Evolutionary conservation across 2,113 vertebrate genomes (phyloP).

Genomic region (Lepisosteus oculatus): DNA sequence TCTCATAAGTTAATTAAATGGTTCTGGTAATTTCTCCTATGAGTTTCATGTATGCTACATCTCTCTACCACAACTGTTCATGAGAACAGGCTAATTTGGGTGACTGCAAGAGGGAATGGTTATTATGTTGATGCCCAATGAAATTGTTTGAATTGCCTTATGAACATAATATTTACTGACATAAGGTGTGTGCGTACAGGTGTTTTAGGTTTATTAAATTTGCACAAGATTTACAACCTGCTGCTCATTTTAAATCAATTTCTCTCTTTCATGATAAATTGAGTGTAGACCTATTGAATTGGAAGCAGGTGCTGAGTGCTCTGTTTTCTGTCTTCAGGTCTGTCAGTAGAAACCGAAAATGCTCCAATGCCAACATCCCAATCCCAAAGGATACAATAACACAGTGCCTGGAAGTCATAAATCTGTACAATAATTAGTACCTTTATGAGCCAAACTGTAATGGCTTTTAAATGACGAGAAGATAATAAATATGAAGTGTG

Average conservation of each 20-base stretch:
- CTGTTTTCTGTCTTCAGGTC: constrained; percentile 34
- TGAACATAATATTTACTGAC: constrained; percentile 40
- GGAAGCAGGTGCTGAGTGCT: constrained; percentile 49
- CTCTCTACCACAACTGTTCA: constrained; percentile 23
- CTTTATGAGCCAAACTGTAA: not conserved
- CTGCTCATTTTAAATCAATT: constrained; percentile 60
- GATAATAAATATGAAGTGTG: too few species aligned
- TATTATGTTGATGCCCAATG: constrained; percentile 39
- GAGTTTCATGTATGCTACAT: constrained; percentile 42
- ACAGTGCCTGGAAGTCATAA: not conserved
- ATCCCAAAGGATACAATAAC: constrained; percentile 6
- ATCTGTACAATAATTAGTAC: not conserved
- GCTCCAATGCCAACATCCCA: constrained; percentile 18
- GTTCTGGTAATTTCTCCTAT: constrained; percentile 42
- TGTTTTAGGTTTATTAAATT: constrained; percentile 63
- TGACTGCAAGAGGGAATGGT: constrained; percentile 34
- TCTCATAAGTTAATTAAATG: constrained; percentile 51
- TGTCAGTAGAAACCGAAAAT: constrained; percentile 40
- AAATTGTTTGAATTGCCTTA: constrained; percentile 45
- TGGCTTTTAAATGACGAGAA: too few species aligned
- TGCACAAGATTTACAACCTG: constrained; percentile 57
- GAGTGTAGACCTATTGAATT: constrained; percentile 57
- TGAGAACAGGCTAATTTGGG: constrained; percentile 36
- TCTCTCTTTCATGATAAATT: constrained; percentile 56
- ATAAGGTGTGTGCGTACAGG: constrained; percentile 53